These are phyloP conservation scores for Ginglymostoma cirratum DNA, from an alignment of 2,113 vertebrate species.

Conservation along the genomic window DNA sequence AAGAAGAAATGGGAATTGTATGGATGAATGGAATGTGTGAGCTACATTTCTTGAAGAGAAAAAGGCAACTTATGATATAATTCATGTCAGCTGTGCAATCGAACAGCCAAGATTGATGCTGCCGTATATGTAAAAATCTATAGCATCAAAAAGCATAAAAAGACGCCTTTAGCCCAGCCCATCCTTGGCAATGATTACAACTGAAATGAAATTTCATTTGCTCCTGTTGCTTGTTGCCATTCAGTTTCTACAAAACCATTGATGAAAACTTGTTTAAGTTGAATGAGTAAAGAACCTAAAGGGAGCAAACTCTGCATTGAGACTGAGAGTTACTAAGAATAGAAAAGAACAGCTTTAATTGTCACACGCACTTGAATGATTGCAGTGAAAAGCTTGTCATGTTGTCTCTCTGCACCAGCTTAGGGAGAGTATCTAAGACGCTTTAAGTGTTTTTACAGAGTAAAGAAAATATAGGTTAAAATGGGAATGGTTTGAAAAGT, in stretches of 20 bases:
- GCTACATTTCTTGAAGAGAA: background rate
- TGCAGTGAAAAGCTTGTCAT: too few relatives aligned
- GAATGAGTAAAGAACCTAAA: background rate
- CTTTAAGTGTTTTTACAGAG: too few relatives aligned
- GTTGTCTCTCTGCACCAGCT: too few relatives aligned
- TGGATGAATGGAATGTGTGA: background rate
- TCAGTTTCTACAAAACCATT: too few relatives aligned
- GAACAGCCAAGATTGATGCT: background rate
- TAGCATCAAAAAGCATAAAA: background rate
- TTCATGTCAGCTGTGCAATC: background rate
- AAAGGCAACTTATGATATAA: background rate
- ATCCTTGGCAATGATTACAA: background rate
- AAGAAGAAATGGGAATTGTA: background rate
- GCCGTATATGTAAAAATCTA: background rate
- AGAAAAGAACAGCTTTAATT: too few relatives aligned
- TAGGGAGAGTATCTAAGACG: too few relatives aligned
- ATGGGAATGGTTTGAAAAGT: too few relatives aligned
- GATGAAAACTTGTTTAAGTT: background rate
- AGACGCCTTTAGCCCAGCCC: background rate
- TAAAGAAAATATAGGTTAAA: too few relatives aligned
- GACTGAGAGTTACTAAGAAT: background rate
- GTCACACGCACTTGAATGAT: too few relatives aligned
- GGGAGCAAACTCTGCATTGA: background rate
- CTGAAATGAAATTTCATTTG: background rate
- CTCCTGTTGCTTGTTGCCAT: background rate